Base-by-base conservation (phyloP, 1,140 invertebrate species). In the Trinorchestia longiramus region DNA sequence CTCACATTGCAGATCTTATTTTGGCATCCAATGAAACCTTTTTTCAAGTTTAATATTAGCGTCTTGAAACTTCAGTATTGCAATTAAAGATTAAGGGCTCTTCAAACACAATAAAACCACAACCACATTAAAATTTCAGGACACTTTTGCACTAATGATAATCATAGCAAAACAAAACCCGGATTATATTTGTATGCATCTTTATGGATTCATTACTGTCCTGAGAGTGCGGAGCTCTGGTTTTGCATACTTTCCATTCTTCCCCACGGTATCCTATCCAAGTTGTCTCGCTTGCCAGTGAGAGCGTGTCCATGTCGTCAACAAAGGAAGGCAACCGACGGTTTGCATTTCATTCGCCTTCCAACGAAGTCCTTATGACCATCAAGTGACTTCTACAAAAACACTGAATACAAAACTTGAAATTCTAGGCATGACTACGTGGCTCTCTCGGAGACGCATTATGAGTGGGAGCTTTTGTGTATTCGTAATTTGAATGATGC, bases 321-420 rank as follows among this genome's bases (percentile, higher is more conserved):
- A 92, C 90, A 92, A 92, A 92, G 90, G 90, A 36, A 92, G 43
- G 41, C 40, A 8, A 44, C 19, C 90, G 43, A 92, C 90, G n/a
- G 90, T 92, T 92, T 92, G 90, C 90, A 92, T 92, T 92, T 92
- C 90, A 92, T 92, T 92, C 43, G 90, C 90, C 90, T 92, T 92
- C 36, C 90, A 92, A 92, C 19, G 43, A 92, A 42, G 43, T 92
- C 90, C 90, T 92, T 92, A 92, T 92, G 90, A 92, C 90, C 90
- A 92, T 92, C n/a, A 42, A 92, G 41, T 92, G 41, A 43, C 90
- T 43, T 44, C 90, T 44, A 92, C 90, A 92, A 43, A 92, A 92
- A 92, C n/a, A 92, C 90, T 28, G 43, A 92, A 92, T 44, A 92
- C 90, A 92, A 42, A 8, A 44, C 41, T 87, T 92, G 43, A 44